Evolutionary conservation across 2,888 invertebrate species (phyloP).

Genomic region (Oegoconia quadripuncta): DNA sequence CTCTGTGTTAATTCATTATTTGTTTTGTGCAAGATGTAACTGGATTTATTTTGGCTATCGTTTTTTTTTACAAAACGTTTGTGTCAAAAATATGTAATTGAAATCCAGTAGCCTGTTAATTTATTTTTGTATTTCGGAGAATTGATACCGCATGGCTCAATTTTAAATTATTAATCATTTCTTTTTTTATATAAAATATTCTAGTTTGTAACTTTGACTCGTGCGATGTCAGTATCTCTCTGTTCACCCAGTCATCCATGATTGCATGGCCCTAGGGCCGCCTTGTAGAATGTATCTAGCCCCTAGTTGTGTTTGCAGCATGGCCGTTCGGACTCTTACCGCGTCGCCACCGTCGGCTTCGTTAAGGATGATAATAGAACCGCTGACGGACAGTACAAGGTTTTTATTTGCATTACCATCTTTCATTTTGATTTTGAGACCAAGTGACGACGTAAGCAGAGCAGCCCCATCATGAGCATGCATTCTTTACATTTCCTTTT

Average conservation of each 20-base stretch:
- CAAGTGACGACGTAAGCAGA: too few relatives aligned
- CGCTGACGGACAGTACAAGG: constrained; percentile 95
- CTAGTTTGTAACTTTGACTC: constrained; percentile 24
- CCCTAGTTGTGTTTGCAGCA: constrained; percentile 86
- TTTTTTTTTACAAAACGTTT: background rate
- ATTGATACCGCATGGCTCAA: constrained; percentile 41
- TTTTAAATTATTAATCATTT: background rate
- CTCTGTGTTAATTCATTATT: constrained; percentile 1
- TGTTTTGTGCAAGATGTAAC: background rate
- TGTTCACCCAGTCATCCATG: constrained; percentile 44
- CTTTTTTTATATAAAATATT: too few relatives aligned
- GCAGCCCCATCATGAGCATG: constrained; percentile 16
- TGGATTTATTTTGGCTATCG: background rate
- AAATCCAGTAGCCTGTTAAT: constrained; percentile 16
- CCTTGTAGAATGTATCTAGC: constrained; percentile 77
- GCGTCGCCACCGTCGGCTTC: constrained; percentile 96
- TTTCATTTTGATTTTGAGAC: constrained; percentile 27
- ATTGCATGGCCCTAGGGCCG: constrained; percentile 71
- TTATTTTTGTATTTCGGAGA: constrained; percentile 31
- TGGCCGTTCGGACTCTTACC: constrained; percentile 97
- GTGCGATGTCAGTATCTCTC: constrained; percentile 40
- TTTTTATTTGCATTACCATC: constrained; percentile 77
- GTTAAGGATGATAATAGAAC: constrained; percentile 97
- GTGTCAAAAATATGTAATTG: background rate
- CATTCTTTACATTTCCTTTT: constrained; percentile 23